Percentiles rank a stretch among this genome's conserved stretches.
These are phyloP conservation scores for Doris montereyensis DNA, from an alignment of 2,888 invertebrate species.

Conservation along the genomic window DNA sequence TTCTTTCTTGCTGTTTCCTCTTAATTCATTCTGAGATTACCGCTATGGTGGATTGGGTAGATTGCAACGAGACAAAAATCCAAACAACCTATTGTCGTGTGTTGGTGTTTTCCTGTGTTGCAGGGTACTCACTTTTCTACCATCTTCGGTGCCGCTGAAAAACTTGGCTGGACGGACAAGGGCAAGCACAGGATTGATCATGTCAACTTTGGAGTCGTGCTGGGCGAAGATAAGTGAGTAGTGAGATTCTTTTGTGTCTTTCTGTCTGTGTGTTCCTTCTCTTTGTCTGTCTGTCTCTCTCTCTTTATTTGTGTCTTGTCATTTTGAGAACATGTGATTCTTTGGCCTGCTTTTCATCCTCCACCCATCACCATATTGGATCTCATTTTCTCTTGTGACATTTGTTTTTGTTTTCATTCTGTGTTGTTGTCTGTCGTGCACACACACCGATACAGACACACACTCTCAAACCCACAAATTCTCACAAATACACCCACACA, in stretches of 20 bases:
- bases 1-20: not conserved
- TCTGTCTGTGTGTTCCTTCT: not conserved
- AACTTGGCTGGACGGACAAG: conserved; percentile 83
- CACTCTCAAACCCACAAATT: too few species aligned
- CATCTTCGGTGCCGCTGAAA: conserved; percentile 82
- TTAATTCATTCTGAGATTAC: too few species aligned
- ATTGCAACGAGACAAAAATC: too few species aligned
- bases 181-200: conserved; percentile 84
- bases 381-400: too few species aligned
- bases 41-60: too few species aligned
- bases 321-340: not conserved
- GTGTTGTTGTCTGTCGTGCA: too few species aligned
- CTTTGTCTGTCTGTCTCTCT: not conserved
- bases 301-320: not conserved
- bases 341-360: not conserved
- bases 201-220: conserved; percentile 95
- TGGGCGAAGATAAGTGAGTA: conserved; percentile 89
- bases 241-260: not conserved
- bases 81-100: too few species aligned
- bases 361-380: too few species aligned
- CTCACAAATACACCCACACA: too few species aligned
- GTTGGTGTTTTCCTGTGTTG: too few species aligned
- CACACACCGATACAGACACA: too few species aligned
- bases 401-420: too few species aligned
- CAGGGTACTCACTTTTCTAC: conserved; percentile 81